phyloP scores from a whole-genome alignment of 2,888 invertebrate genomes.

The Eupithecia dodoneata region DNA sequence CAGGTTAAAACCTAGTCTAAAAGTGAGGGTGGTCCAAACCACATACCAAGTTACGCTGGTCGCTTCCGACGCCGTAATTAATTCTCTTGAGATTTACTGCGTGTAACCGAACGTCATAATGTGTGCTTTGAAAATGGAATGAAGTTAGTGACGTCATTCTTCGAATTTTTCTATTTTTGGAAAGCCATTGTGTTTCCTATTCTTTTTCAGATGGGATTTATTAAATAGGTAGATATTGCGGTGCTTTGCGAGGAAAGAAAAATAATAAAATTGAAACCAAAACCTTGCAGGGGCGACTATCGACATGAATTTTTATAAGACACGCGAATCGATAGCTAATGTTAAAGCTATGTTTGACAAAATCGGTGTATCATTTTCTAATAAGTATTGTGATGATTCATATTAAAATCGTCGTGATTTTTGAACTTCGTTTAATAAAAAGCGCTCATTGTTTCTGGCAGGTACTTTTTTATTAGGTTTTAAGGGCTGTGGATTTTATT shows the following conservation, averaged over 20 bases:
- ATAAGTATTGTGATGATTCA: too few relatives aligned
- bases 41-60: constrained; percentile 42
- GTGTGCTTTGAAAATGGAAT: constrained; percentile 36
- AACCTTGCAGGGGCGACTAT: neutral
- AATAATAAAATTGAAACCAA: neutral
- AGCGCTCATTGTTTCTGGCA: too few relatives aligned
- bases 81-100: constrained; percentile 55
- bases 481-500: too few relatives aligned
- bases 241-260: neutral
- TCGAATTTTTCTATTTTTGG: neutral
- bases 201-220: neutral
- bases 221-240: neutral
- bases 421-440: too few relatives aligned
- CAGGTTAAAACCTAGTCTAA: neutral
- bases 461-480: too few relatives aligned
- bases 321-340: neutral
- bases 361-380: neutral
- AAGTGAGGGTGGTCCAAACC: constrained; percentile 22
- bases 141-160: constrained; percentile 23
- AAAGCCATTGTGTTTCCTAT: neutral
- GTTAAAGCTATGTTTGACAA: neutral
- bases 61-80: constrained; percentile 51
- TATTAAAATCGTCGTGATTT: too few relatives aligned
- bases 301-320: too few relatives aligned
- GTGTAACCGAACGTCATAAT: constrained; percentile 51